These are phyloP conservation scores for Augochlorella aurata DNA, from an alignment of 2,888 invertebrate species.

Conservation along the genomic window DNA sequence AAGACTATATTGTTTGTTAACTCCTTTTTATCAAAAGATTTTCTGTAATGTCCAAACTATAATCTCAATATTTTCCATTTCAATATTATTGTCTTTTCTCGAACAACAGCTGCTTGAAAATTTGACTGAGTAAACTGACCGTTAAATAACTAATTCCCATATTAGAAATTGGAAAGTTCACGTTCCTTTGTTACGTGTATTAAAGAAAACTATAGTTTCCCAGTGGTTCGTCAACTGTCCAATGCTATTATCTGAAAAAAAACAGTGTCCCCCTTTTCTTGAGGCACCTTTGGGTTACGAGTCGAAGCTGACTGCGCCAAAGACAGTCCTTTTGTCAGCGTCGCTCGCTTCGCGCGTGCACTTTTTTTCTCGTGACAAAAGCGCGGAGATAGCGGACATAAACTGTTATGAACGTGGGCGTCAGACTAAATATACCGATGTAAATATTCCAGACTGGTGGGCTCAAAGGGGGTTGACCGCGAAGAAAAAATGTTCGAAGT, in stretches of 20 bases:
- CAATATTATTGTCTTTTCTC: background rate
- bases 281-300: background rate
- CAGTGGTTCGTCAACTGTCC: background rate
- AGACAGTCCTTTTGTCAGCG: conserved; percentile 12
- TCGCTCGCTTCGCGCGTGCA: conserved; percentile 17
- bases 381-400: conserved; percentile 65
- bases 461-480: conserved; percentile 64
- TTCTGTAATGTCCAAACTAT: background rate
- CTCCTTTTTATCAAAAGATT: background rate
- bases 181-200: too few species aligned
- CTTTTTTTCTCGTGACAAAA: conserved; percentile 60
- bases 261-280: background rate
- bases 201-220: too few species aligned
- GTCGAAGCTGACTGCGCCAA: background rate
- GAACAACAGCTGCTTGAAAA: background rate
- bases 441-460: conserved; percentile 68
- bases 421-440: conserved; percentile 78
- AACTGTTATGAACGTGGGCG: conserved; percentile 75
- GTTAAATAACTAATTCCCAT: too few species aligned
- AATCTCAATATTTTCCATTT: background rate
- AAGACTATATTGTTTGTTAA: background rate
- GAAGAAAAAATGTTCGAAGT: conserved; percentile 44
- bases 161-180: too few species aligned
- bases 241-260: background rate
- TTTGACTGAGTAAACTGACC: background rate